phyloP scores from a whole-genome alignment of 2,113 vertebrate species.

The Setophaga petechia region DNA sequence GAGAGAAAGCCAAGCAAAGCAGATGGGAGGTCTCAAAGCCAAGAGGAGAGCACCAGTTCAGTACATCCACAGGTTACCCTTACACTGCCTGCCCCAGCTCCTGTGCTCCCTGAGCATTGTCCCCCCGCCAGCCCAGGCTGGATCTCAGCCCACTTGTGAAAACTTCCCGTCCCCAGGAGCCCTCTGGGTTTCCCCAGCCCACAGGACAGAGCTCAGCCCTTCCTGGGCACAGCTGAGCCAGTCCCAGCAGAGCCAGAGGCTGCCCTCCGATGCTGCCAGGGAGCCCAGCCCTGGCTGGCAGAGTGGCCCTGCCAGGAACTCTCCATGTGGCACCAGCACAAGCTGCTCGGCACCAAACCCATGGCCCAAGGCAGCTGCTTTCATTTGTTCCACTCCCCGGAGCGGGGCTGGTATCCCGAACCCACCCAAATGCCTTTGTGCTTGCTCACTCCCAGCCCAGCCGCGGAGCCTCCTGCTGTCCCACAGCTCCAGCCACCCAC shows the following conservation, averaged over 20 bases:
- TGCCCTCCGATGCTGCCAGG: neutral
- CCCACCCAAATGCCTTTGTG: neutral
- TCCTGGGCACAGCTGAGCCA: neutral
- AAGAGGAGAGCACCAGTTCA: neutral
- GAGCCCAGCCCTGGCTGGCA: neutral
- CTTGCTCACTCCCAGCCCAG: neutral
- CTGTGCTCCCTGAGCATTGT: neutral
- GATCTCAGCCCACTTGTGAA: neutral
- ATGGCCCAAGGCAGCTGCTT: neutral
- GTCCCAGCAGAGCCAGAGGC: neutral
- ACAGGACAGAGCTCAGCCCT: neutral
- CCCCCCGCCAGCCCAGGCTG: neutral
- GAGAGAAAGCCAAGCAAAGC: neutral
- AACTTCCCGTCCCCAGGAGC: neutral
- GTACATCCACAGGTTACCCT: neutral
- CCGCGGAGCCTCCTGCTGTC: accelerated
- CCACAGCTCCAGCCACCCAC: neutral
- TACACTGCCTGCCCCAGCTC: neutral
- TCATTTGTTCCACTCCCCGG: neutral
- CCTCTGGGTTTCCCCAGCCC: neutral
- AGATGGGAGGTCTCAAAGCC: neutral
- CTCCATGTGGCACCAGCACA: neutral
- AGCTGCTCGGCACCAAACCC: neutral
- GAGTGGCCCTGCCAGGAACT: neutral
- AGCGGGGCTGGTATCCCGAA: neutral